Conservation (phyloP, 2,888 invertebrate species). For the Hirtodrosophila duncani region DNA sequence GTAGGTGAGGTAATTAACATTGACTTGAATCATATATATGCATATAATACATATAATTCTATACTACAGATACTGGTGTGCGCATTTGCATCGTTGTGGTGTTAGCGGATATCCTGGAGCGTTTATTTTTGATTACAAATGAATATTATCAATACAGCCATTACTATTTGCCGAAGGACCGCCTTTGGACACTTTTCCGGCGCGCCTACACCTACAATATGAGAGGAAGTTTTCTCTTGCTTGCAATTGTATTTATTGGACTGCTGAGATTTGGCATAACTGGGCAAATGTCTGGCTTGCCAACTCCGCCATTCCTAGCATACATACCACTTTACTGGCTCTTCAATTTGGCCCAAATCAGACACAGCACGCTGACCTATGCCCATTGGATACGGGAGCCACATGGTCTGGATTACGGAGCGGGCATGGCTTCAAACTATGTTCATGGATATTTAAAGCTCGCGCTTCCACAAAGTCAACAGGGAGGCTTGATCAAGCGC, state of each 20-base stretch:
- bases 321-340: constrained; percentile 64
- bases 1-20: constrained; percentile 23
- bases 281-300: constrained; percentile 24
- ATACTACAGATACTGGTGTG: constrained; percentile 42
- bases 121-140: constrained; percentile 21
- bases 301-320: constrained; percentile 5
- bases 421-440: constrained; percentile 75
- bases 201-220: constrained; percentile 36
- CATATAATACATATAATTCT: background rate
- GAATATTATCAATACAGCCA: constrained; percentile 43
- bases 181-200: constrained; percentile 37
- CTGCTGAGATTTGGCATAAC: constrained; percentile 25
- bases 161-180: constrained; percentile 50
- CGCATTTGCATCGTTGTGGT: constrained; percentile 21
- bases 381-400: constrained; percentile 60
- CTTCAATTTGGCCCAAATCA: constrained; percentile 19
- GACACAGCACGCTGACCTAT: constrained; percentile 51
- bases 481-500: constrained; percentile 60
- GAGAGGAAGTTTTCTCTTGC: constrained; percentile 4
- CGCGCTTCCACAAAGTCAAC: constrained; percentile 49
- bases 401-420: constrained; percentile 73
- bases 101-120: constrained; percentile 48
- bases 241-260: constrained; percentile 22
- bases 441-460: constrained; percentile 74
- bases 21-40: background rate